Evolutionary conservation across 2,113 vertebrate species (phyloP).

Genomic region (Myodes glareolus): DNA sequence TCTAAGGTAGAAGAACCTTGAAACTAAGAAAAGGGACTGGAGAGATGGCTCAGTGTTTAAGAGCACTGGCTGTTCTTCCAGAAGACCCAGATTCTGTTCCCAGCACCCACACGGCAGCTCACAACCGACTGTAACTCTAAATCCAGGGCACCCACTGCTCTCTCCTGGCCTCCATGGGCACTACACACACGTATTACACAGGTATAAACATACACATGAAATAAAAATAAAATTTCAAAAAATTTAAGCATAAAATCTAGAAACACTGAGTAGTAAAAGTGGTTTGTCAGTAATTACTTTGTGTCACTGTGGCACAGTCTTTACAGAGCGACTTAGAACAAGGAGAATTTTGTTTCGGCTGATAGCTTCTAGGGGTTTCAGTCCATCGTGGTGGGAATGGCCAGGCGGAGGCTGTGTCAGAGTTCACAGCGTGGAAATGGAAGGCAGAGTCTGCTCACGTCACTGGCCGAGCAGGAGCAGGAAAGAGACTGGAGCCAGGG

Average conservation of each 20-base stretch:
- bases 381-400: neutral
- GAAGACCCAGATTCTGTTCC: neutral
- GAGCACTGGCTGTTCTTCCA: neutral
- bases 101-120: neutral
- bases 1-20: neutral
- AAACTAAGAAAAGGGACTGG: neutral
- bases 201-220: neutral
- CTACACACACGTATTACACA: neutral
- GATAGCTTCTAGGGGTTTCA: neutral
- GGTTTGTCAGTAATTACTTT: neutral
- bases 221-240: neutral
- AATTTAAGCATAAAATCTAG: neutral
- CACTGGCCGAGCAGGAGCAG: neutral
- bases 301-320: neutral
- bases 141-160: neutral
- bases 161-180: neutral
- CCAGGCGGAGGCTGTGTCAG: neutral
- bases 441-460: neutral
- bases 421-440: neutral
- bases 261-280: neutral
- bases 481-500: neutral
- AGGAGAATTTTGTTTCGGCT: neutral
- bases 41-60: neutral
- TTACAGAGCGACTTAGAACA: too few species aligned
- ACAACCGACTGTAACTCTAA: neutral